Evolutionary conservation across 1,140 invertebrate species (phyloP).

Genomic region (Drosophila arizonae): DNA sequence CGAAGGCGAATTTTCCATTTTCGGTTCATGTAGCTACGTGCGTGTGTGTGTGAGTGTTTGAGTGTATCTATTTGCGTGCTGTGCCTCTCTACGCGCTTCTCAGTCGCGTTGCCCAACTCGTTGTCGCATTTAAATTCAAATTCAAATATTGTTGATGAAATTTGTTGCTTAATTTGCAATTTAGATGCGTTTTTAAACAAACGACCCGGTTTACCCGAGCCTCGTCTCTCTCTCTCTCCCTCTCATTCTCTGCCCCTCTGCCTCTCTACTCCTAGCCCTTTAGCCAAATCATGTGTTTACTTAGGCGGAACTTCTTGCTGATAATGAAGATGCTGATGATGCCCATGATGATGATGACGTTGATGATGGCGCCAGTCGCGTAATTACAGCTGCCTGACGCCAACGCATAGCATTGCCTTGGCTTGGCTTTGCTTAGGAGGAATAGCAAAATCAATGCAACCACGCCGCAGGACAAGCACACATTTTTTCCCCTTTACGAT

Average conservation of each 20-base stretch:
- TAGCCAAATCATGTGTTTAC: constrained; percentile 74
- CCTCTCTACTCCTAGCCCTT: neutral
- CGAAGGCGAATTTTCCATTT: constrained; percentile 79
- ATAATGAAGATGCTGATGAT: constrained; percentile 17
- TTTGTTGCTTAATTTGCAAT: constrained; percentile 82
- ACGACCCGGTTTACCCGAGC: constrained; percentile 31
- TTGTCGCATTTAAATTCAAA: constrained; percentile 81
- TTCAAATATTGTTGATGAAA: constrained; percentile 82
- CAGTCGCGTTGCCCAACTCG: constrained; percentile 46
- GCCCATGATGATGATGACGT: constrained; percentile 16
- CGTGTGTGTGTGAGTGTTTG: constrained; percentile 38
- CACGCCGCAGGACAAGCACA: constrained; percentile 32
- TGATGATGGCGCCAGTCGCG: constrained; percentile 27
- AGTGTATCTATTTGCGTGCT: constrained; percentile 29
- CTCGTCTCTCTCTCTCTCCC: neutral
- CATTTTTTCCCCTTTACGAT: constrained; percentile 33
- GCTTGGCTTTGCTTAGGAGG: constrained; percentile 5
- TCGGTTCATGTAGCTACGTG: constrained; percentile 57
- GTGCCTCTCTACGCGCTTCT: constrained; percentile 35
- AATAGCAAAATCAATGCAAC: constrained; percentile 51
- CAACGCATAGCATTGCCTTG: constrained; percentile 3
- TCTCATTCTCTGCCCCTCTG: neutral
- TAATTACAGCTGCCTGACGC: constrained; percentile 46
- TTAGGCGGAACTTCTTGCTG: constrained; percentile 66
- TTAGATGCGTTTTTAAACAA: constrained; percentile 81